Base-by-base conservation (phyloP, 2,113 vertebrate species). In the Dryoscopus gambensis region DNA sequence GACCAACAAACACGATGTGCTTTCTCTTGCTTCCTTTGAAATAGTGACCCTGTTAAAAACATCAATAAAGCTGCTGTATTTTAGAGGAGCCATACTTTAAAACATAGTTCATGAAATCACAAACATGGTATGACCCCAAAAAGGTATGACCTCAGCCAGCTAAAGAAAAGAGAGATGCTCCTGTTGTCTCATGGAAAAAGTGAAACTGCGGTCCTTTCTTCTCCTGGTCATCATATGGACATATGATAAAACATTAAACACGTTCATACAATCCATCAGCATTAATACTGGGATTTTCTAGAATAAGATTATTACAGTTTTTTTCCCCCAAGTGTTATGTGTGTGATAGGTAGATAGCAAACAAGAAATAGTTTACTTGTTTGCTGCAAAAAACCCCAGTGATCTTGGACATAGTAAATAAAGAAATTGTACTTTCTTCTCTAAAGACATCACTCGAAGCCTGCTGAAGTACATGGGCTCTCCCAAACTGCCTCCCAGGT, bases 331-430 rank as follows among this genome's bases (percentile, higher is more conserved):
- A 11, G 6, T 77, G 35, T 82, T 53, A 28, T 30, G 3, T 37
- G 19, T 69, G 21, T 74, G 56, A 69, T 25, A 83, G 18, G 17
- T 37, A 73, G 69, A 19, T 3, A 42, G 35, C 59, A 85, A 87
- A 59, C 11, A 57, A 73, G 21, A 81, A 55, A n/a, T 21, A 30
- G 7, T 24, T 84, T 47, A 49, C 12, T 64, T 46, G 4, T 70
- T 84, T 81, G 13, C 30, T 42, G 9, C 44, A 70, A 91, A 64
- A 89, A 22, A 0, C 0, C 23, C 0, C 27, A 31, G 5, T 18
- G 40, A 53, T 53, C 68, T 77, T 77, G 60, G 30, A 74, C 20
- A 24, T 7, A 64, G 18, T 13, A 40, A 84, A 81, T 23, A 65
- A 7, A 65, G 22, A 37, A 56, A 87, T 6, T 33, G 6, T 27